Evolutionary conservation across 2,113 vertebrate genomes (phyloP).

Genomic region (Solea senegalensis): DNA sequence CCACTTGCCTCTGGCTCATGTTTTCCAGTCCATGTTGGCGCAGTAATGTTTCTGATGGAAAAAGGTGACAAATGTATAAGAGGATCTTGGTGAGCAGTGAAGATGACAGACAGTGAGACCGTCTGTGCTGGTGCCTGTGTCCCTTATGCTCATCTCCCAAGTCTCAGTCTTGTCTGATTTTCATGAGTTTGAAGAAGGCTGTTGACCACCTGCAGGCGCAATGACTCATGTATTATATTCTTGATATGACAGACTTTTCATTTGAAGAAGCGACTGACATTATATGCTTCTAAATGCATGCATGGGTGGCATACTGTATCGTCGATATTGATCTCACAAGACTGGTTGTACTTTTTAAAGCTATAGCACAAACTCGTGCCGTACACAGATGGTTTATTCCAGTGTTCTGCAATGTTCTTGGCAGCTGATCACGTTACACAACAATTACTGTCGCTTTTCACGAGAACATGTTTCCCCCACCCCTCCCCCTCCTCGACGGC

Average conservation of each 20-base stretch:
- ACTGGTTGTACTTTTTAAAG: not conserved
- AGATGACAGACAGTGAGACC: conserved; percentile 21
- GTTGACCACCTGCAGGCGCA: conserved; percentile 43
- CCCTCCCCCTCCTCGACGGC: not conserved
- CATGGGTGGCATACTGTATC: too few relatives aligned
- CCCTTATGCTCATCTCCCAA: conserved; percentile 42
- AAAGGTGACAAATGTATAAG: conserved; percentile 29
- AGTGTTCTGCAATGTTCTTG: not conserved
- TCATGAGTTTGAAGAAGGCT: conserved; percentile 1
- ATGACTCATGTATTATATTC: conserved; percentile 41
- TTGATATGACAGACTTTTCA: conserved; percentile 15
- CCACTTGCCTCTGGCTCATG: conserved; percentile 1
- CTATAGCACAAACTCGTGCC: not conserved
- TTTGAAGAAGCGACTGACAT: not conserved
- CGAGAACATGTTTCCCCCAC: not conserved
- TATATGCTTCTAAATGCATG: too few relatives aligned
- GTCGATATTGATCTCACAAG: not conserved
- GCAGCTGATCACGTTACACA: not conserved
- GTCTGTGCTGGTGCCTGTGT: conserved; percentile 18
- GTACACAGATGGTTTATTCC: not conserved
- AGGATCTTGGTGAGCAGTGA: conserved; percentile 10
- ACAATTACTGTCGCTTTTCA: conserved; percentile 11
- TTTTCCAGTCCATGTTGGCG: conserved; percentile 17
- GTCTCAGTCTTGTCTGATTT: conserved; percentile 34
- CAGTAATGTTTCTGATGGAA: conserved; percentile 14